These are phyloP conservation scores for Pogonocherus hispidulus DNA, from an alignment of 2,888 invertebrate species.

Conservation along the genomic window DNA sequence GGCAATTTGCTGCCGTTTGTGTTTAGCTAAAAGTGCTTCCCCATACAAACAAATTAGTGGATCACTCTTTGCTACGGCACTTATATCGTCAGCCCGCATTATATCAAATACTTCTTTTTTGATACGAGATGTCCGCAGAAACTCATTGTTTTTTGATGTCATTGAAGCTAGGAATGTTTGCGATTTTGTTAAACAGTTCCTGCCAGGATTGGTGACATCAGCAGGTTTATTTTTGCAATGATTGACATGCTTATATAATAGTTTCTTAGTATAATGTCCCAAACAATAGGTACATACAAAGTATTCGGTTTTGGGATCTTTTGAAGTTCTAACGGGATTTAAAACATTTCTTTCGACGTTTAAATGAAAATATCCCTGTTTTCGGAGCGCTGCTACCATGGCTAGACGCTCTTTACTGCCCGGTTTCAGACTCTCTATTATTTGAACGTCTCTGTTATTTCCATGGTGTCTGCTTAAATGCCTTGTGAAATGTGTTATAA, in stretches of 20 bases:
- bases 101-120: constrained; percentile 42
- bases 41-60: constrained; percentile 43
- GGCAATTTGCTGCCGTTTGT: constrained; percentile 42
- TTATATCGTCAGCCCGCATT: constrained; percentile 43
- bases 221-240: too few relatives aligned
- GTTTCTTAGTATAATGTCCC: too few relatives aligned
- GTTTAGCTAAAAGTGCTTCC: constrained; percentile 35
- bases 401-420: neutral
- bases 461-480: constrained; percentile 1
- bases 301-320: too few relatives aligned
- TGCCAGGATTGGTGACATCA: too few relatives aligned
- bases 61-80: constrained; percentile 38
- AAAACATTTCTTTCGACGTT: too few relatives aligned
- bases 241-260: too few relatives aligned
- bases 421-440: neutral
- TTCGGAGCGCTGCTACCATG: neutral
- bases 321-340: too few relatives aligned
- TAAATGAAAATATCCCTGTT: too few relatives aligned
- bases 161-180: neutral
- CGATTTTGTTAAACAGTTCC: neutral
- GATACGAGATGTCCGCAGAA: neutral
- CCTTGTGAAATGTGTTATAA: too few relatives aligned
- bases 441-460: neutral
- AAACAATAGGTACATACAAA: too few relatives aligned
- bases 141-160: neutral